Base-by-base conservation (phyloP, 2,797 vertebrate species). In the Hapalemur alaotrensis region DNA sequence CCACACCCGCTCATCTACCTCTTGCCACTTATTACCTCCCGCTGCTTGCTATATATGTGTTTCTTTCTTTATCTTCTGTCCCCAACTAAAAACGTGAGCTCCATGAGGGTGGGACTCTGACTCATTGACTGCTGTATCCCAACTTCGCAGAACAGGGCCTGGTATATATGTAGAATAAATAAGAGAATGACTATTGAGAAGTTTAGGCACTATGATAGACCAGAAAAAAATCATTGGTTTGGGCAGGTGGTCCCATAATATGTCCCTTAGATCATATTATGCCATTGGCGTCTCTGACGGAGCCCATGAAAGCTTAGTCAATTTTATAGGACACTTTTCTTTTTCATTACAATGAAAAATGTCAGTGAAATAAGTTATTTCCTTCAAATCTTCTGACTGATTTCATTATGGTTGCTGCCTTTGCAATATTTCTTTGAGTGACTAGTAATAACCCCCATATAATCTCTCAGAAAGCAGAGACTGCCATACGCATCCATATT, bases 311-410 rank as follows among this genome's bases (percentile, higher is more conserved):
- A 91, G 3, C 22, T 48, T 41, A 84, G 13, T 52, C 38, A 50
- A 88, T 65, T 59, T 87, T 84, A 59, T 4, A 73, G 0, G 2
- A 46, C 25, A 15, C 20, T 61, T 95, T 94, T 88, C 25, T 86
- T 93, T 84, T 69, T 46, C 41, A 81, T 72, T 91, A 48, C 92
- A 84, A 85, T 85, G 69, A 89, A 85, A 20, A 57, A 57, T 75
- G 22, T 67, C 22, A 14, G 78, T 18, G 52, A 95, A 92, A 76
- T 46, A 46, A 10, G 4, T 90, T 30, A 65, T 97, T 96, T 79
- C 35, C 38, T 72, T 89, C 41, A 83, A 82, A 0, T 2, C 12
- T 41, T 95, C 80, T 59, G 70, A 83, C 35, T 48, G 32, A 72
- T 91, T 85, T 81, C 50, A 35, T 72, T 85, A 86, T 22, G 4